phyloP scores from a whole-genome alignment of 2,888 invertebrate genomes.

The Thyatira batis region DNA sequence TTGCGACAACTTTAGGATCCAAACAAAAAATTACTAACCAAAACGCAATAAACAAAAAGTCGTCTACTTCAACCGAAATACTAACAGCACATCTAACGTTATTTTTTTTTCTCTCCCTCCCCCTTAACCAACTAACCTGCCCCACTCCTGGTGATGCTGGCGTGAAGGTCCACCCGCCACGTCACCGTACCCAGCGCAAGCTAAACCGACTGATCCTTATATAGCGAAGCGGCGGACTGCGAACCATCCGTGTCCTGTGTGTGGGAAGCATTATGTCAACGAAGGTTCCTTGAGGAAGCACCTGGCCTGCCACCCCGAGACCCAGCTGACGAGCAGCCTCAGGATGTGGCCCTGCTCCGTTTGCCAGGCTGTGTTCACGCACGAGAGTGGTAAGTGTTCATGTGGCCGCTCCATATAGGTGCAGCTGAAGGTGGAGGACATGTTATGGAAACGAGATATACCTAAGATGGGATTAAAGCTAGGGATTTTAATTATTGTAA shows the following conservation, averaged over 20 bases:
- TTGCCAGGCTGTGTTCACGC: slow-evolving; percentile 96
- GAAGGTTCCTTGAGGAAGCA: slow-evolving; percentile 96
- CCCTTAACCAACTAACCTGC: slow-evolving; percentile 75
- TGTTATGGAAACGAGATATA: not conserved
- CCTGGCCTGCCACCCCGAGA: slow-evolving; percentile 96
- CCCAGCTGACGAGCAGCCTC: slow-evolving; percentile 92
- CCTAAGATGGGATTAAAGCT: not conserved
- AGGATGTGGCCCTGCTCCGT: slow-evolving; percentile 98
- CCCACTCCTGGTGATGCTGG: slow-evolving; percentile 77
- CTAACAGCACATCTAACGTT: slow-evolving; percentile 70
- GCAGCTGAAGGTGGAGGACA: not conserved
- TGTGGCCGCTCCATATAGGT: not conserved
- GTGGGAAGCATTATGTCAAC: slow-evolving; percentile 97
- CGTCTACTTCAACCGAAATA: slow-evolving; percentile 29
- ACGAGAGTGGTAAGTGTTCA: slow-evolving; percentile 91
- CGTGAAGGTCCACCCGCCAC: slow-evolving; percentile 82
- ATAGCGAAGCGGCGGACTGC: slow-evolving; percentile 96
- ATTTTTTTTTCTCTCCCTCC: slow-evolving; percentile 53
- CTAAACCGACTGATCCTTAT: slow-evolving; percentile 88
- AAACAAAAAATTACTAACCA: not conserved
- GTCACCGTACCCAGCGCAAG: slow-evolving; percentile 82
- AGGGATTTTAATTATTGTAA: not conserved
- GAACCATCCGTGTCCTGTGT: slow-evolving; percentile 97
- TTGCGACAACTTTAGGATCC: too few species aligned
- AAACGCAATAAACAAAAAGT: slow-evolving; percentile 25